A percentile compares a stretch with the other conserved stretches of the same genome.
Conservation (phyloP, 1,140 invertebrate genomes). For the Hyles euphorbiae region DNA sequence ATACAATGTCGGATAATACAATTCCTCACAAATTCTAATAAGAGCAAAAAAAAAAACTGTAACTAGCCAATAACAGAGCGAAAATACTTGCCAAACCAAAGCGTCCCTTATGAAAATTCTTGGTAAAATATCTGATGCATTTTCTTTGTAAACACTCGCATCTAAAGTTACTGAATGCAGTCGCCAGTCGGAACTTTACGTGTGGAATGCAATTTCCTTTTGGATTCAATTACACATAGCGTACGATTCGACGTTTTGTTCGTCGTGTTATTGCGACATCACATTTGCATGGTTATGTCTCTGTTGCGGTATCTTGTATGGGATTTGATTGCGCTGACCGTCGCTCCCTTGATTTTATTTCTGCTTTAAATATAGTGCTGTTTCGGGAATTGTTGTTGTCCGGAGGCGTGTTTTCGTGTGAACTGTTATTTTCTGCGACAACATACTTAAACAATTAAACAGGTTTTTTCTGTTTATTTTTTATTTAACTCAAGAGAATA, state of each 20-base stretch:
- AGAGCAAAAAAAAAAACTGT: no score
- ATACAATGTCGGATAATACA: no score
- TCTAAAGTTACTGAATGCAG: constrained; percentile 8
- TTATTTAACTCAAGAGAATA: no score
- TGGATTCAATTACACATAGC: constrained; percentile 26
- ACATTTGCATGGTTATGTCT: constrained; percentile 24
- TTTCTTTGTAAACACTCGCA: constrained; percentile 14
- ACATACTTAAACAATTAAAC: no score
- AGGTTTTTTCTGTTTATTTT: no score
- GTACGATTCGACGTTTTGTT: constrained; percentile 20
- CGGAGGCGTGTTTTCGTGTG: no score
- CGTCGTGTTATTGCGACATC: constrained; percentile 10
- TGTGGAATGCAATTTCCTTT: constrained; percentile 27
- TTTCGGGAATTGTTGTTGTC: background rate
- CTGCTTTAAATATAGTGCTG: background rate
- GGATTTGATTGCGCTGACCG: constrained; percentile 1
- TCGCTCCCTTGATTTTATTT: background rate
- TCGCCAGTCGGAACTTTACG: constrained; percentile 19
- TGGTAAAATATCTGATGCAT: constrained; percentile 10
- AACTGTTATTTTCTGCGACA: no score
- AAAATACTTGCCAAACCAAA: constrained; percentile 4
- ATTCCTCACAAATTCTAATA: no score
- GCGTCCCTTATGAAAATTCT: constrained; percentile 10
- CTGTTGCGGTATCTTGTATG: constrained; percentile 11
- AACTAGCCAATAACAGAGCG: background rate